Conservation (phyloP, 2,888 invertebrate genomes). For the Subacronicta megacephala region DNA sequence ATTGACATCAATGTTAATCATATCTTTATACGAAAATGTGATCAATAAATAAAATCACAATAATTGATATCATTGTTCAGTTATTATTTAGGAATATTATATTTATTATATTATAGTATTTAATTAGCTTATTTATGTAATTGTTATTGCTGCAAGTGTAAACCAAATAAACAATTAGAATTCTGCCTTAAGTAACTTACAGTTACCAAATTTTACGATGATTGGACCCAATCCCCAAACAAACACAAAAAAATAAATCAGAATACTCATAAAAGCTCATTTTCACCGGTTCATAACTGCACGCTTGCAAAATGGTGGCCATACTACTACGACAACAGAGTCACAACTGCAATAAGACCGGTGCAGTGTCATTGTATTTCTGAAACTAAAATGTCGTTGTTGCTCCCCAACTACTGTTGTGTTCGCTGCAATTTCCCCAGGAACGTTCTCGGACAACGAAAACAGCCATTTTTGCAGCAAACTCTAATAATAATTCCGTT, state of each 20-base stretch:
- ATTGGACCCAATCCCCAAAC: neutral
- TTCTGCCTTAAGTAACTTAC: too few relatives aligned
- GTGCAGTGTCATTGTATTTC: conserved; percentile 56
- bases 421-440: conserved; percentile 55
- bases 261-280: conserved; percentile 37
- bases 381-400: conserved; percentile 41
- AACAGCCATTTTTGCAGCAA: conserved; percentile 54
- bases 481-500: conserved; percentile 55
- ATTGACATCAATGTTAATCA: too few relatives aligned
- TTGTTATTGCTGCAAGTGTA: too few relatives aligned
- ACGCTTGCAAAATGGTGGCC: conserved; percentile 32
- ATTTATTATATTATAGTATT: too few relatives aligned
- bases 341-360: conserved; percentile 50
- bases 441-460: conserved; percentile 51
- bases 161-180: too few relatives aligned
- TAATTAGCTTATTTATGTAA: too few relatives aligned
- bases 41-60: too few relatives aligned
- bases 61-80: too few relatives aligned
- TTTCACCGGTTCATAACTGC: conserved; percentile 28
- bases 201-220: neutral
- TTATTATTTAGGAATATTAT: too few relatives aligned
- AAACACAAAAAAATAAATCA: conserved; percentile 25
- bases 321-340: conserved; percentile 20
- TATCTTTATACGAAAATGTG: too few relatives aligned
- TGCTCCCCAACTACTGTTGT: conserved; percentile 47